Evolutionary conservation across 2,888 invertebrate species (phyloP).

Genomic region (Tortricodes alternella): DNA sequence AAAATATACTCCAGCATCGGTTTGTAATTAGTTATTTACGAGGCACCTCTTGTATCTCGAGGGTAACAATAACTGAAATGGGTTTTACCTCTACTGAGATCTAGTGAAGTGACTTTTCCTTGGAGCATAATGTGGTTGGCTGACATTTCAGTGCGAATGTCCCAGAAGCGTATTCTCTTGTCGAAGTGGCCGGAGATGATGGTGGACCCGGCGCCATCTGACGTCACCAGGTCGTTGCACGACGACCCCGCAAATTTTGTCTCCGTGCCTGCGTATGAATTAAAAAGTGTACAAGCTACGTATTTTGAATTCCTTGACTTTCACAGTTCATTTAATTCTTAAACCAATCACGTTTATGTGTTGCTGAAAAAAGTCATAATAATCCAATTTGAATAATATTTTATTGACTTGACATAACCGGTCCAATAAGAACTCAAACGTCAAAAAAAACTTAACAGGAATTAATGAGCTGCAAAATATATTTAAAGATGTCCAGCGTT

Average conservation of each 20-base stretch:
- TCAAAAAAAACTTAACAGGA: conserved; percentile 13
- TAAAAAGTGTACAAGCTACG: neutral
- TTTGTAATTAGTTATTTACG: conserved; percentile 15
- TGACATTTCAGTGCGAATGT: conserved; percentile 93
- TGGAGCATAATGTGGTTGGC: conserved; percentile 94
- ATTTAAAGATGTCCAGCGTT: conserved; percentile 6
- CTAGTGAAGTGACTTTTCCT: conserved; percentile 97
- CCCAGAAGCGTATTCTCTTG: conserved; percentile 98
- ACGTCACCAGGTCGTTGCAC: conserved; percentile 97
- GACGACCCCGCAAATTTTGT: conserved; percentile 98
- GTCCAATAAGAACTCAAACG: conserved; percentile 11
- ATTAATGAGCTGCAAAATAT: conserved; percentile 18
- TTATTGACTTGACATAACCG: conserved; percentile 16
- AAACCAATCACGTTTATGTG: conserved; percentile 3
- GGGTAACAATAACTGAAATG: neutral
- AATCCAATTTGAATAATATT: conserved; percentile 22
- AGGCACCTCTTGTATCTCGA: neutral
- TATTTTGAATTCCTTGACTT: neutral
- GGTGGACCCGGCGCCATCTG: conserved; percentile 92
- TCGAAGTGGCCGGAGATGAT: conserved; percentile 99
- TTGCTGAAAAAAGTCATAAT: conserved; percentile 10
- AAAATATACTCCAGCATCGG: neutral
- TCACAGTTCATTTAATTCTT: neutral
- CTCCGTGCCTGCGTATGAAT: conserved; percentile 86
- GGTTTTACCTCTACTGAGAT: conserved; percentile 92